Percentiles rank a stretch among this genome's conserved stretches.
These are phyloP conservation scores for Gymnarchus niloticus DNA, from an alignment of 2,113 vertebrate species.

Conservation along the genomic window DNA sequence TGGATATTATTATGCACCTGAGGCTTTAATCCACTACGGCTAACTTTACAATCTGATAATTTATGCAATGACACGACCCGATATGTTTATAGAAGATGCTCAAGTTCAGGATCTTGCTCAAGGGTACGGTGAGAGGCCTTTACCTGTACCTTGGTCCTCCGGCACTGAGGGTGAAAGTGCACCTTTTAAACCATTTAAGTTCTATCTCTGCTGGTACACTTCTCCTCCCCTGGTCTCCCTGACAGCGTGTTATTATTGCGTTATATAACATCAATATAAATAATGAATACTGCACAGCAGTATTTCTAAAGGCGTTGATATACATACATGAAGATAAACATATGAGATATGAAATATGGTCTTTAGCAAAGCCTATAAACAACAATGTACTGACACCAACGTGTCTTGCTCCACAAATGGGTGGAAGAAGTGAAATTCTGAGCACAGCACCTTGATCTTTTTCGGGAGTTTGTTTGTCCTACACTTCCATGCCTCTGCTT, in stretches of 20 bases:
- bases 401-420: slow-evolving; percentile 11
- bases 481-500: slow-evolving; percentile 1
- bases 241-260: not conserved
- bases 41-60: not conserved
- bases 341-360: not conserved
- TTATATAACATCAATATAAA: slow-evolving; percentile 7
- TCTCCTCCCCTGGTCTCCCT: not conserved
- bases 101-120: not conserved
- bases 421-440: not conserved
- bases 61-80: not conserved
- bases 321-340: not conserved
- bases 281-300: not conserved
- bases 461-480: not conserved
- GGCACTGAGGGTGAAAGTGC: not conserved
- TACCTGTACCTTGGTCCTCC: not conserved
- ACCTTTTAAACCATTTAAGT: not conserved
- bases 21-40: not conserved
- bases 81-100: not conserved
- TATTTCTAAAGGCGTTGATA: not conserved
- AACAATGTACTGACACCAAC: slow-evolving; percentile 1
- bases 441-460: slow-evolving; percentile 1
- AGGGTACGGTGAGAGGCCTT: not conserved
- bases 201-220: not conserved
- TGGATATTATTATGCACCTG: not conserved
- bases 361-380: not conserved